Base-by-base conservation (phyloP, 2,797 vertebrate genomes). In the Leontopithecus rosalia region DNA sequence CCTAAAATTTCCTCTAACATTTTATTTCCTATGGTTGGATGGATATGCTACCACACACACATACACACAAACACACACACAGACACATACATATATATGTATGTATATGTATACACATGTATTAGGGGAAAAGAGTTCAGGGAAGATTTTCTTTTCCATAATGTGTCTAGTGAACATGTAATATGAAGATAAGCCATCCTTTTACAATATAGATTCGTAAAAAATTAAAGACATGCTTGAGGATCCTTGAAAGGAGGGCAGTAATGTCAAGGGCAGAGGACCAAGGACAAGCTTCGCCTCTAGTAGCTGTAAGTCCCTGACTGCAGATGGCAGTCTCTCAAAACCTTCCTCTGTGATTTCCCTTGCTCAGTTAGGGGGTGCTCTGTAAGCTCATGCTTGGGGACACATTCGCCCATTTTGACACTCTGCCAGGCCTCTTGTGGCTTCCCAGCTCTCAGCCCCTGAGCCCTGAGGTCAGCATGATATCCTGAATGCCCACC, bases 151-250 rank as follows among this genome's bases (percentile, higher is more conserved):
- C 20, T 92, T 94, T 97, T 39, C 58, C 26, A 91, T 84, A 87
- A 48, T 67, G 1, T 82, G 9, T 76, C 36, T 41, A 85, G n/a
- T 55, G 61, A 87, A 67, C 19, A 76, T 81, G 4, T 13, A 82
- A 28, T 72, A 24, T 43, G 4, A 79, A 43, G 33, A 83, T 46
- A 61, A 96, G 8, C 26, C 64, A 55, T 58, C 9, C 7, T 82
- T 88, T 77, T 79, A 89, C 17, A 76, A 83, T 55, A 72, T 3
- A 64, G 33, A 86, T 82, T 79, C 85, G 39, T 39, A 83, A 61
- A 70, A 81, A 92, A 92, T 95, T 77, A 94, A 90, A 91, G 92
- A 52, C 26, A 75, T n/a, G 41, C 36, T 57, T 75, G n/a, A 84
- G 50, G 81, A 46, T 30, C 24, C 50, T 17, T 85, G 50, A 64